Evolutionary conservation across 2,113 vertebrate species (phyloP).

Genomic region (Brachionichthys hirsutus): DNA sequence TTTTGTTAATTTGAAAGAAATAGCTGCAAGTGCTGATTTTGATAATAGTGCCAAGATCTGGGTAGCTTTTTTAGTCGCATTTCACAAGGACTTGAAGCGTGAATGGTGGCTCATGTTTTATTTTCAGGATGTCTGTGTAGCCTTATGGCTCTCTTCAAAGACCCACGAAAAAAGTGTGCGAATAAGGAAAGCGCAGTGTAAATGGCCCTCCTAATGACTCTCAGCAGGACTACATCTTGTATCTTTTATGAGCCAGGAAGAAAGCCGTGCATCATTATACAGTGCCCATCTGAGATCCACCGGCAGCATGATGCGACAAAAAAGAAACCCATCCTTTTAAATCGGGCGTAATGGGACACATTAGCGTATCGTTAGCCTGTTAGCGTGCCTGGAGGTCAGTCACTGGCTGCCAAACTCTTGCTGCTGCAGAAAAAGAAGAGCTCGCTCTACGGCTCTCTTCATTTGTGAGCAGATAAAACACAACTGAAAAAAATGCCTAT

Average conservation of each 20-base stretch:
- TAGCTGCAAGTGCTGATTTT: conserved; percentile 22
- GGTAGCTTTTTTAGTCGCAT: conserved; percentile 45
- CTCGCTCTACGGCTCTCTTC: conserved; percentile 55
- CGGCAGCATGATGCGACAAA: conserved; percentile 73
- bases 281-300: conserved; percentile 70
- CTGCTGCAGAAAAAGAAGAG: conserved; percentile 52
- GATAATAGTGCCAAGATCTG: conserved; percentile 15
- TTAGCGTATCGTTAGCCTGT: conserved; percentile 79
- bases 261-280: conserved; percentile 77
- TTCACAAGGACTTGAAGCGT: conserved; percentile 38
- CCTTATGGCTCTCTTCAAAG: conserved; percentile 69
- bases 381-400: conserved; percentile 76
- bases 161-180: conserved; percentile 64
- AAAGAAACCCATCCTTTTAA: conserved; percentile 76
- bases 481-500: background rate
- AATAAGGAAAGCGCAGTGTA: conserved; percentile 68
- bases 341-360: conserved; percentile 80
- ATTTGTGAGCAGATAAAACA: conserved; percentile 56
- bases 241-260: conserved; percentile 76
- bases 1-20: conserved; percentile 44
- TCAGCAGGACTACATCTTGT: conserved; percentile 74
- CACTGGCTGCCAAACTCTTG: conserved; percentile 61
- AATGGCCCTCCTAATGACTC: conserved; percentile 80
- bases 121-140: conserved; percentile 56
- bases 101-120: conserved; percentile 46